Conservation (phyloP, 2,888 invertebrate genomes). For the Hipparchia sbordonii region DNA sequence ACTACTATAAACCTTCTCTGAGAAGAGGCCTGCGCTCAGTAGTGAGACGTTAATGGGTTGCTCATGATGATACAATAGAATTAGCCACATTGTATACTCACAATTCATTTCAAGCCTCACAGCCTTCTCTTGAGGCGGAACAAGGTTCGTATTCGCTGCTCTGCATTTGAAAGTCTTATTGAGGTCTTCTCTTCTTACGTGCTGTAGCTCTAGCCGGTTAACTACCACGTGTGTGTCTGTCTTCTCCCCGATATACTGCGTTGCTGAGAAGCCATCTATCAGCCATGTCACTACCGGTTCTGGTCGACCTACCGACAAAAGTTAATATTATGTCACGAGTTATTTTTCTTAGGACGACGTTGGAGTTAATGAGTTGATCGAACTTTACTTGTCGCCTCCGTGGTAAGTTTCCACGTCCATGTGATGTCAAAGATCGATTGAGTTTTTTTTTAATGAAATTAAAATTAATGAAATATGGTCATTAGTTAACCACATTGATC, state of each 20-base stretch:
- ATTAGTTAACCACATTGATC: too few species aligned
- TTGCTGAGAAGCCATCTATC: constrained; percentile 87
- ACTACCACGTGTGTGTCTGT: constrained; percentile 89
- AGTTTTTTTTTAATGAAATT: too few species aligned
- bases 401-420: too few species aligned
- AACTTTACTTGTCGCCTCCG: too few species aligned
- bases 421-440: too few species aligned
- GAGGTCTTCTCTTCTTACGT: constrained; percentile 89
- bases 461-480: too few species aligned
- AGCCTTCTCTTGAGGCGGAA: constrained; percentile 90
- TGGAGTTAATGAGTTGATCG: neutral
- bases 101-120: constrained; percentile 91
- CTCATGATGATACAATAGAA: too few species aligned
- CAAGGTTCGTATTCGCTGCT: constrained; percentile 93
- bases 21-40: too few species aligned
- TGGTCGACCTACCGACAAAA: constrained; percentile 86
- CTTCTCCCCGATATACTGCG: constrained; percentile 87
- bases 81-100: constrained; percentile 76
- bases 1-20: too few species aligned
- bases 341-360: neutral
- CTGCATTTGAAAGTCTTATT: constrained; percentile 94
- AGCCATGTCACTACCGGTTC: constrained; percentile 92
- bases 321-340: neutral
- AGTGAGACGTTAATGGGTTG: too few species aligned
- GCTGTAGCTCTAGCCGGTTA: constrained; percentile 89